Base-by-base conservation (phyloP, 2,113 vertebrate species). In the Spea bombifrons region DNA sequence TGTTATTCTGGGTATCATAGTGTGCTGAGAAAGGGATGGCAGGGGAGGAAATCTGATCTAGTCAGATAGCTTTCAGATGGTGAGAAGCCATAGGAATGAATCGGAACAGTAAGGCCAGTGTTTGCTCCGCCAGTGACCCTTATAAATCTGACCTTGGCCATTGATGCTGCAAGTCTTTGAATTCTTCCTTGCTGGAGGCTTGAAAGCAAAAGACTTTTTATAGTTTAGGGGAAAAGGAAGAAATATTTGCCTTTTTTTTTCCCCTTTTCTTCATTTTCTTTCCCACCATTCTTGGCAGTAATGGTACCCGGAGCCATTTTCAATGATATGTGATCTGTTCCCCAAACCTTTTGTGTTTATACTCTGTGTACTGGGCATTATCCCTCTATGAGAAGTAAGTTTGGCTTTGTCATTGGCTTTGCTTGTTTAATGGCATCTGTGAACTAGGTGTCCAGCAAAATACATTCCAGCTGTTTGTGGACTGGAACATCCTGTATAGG, bases 71-170 rank as follows among this genome's bases (percentile, higher is more conserved):
- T 70, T 50, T 47, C 67, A 70, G 7, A 16, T 46, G 17, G 67
- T 49, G 67, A 70, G 47, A 70, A 30, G 67, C 16, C 4, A 8
- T 55, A 43, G 30, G 50, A 12, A 48, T 53, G 8, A 71, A 71
- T 55, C 16, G 17, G 50, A 71, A 71, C 69, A 71, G 69, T 52
- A 12, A 17, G 49, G 43, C n/a, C 48, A 70, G 46, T 70, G 67
- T 70, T 52, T 17, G 67, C n/a, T 71, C 16, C 30, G 69, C 16
- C 9, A 30, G 16, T 71, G 69, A 71, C 69, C 69, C 48, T 13
- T 53, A n/a, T 70, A 16, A 71, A 71, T 52, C 8, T 71, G 50
- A 71, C 69, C 69, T 71, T 71, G 49, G 48, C 16, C 69, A 55
- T 43, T 52, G 69, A 71, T 53, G 68, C 68, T 52, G 49, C 69